Evolutionary conservation across 2,888 invertebrate species (phyloP).

Genomic region (Acanthopleura granulata): DNA sequence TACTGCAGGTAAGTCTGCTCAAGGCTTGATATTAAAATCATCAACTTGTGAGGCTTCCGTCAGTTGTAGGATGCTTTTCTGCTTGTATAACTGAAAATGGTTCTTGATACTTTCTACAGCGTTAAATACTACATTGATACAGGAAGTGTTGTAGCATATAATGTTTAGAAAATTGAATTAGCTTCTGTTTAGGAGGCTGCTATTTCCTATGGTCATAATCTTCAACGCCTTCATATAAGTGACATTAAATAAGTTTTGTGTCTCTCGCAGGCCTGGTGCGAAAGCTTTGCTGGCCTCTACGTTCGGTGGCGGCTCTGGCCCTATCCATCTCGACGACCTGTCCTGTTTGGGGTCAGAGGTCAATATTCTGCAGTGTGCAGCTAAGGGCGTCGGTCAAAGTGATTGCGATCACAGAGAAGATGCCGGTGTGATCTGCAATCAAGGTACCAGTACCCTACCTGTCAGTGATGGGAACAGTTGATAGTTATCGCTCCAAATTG

Average conservation of each 20-base stretch:
- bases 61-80: background rate
- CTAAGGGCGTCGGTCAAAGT: background rate
- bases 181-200: too few species aligned
- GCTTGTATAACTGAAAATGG: background rate
- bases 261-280: conserved; percentile 32
- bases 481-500: too few species aligned
- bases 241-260: background rate
- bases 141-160: too few species aligned
- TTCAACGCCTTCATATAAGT: too few species aligned
- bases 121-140: too few species aligned
- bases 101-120: too few species aligned
- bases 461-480: too few species aligned
- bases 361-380: conserved; percentile 35
- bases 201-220: too few species aligned
- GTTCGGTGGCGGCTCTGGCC: conserved; percentile 43
- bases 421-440: conserved; percentile 5
- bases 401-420: conserved; percentile 6
- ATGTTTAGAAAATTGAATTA: too few species aligned
- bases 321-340: conserved; percentile 50
- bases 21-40: too few species aligned
- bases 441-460: too few species aligned
- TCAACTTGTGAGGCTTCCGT: background rate
- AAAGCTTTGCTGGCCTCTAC: conserved; percentile 32
- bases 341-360: conserved; percentile 44
- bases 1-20: background rate